Percentiles rank a stretch among this genome's conserved stretches.
Evolutionary conservation across 2,113 vertebrate species (phyloP).

Genomic region (Pterocles gutturalis): DNA sequence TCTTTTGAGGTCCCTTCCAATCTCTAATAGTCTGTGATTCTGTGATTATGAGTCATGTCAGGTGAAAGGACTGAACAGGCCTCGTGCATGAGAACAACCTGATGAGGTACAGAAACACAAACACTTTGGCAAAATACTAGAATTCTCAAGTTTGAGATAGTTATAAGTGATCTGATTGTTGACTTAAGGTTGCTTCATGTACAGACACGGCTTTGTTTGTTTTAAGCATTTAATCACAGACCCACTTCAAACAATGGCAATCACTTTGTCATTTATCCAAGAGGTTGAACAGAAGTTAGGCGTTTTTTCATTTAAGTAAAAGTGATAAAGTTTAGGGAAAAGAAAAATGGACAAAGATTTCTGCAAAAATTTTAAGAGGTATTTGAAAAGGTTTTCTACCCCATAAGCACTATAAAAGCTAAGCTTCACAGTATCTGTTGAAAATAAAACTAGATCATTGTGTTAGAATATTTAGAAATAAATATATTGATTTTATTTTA

Average conservation of each 20-base stretch:
- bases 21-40: no score
- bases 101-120: not conserved
- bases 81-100: fast-evolving
- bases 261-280: not conserved
- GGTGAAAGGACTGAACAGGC: not conserved
- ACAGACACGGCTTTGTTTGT: not conserved
- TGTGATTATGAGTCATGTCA: not conserved
- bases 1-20: no score
- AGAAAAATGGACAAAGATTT: not conserved
- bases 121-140: not conserved
- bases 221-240: not conserved
- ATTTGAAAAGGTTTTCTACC: not conserved
- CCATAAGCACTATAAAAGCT: not conserved
- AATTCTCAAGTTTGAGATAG: not conserved
- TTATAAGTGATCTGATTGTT: not conserved
- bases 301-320: not conserved
- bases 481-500: not conserved
- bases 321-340: not conserved
- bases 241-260: not conserved
- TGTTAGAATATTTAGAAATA: not conserved
- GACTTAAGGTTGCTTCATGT: not conserved
- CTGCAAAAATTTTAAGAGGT: not conserved
- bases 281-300: fast-evolving
- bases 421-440: not conserved
- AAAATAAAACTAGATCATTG: not conserved